These are phyloP conservation scores for Acronicta alni DNA, from an alignment of 2,888 invertebrate species.

Conservation along the genomic window DNA sequence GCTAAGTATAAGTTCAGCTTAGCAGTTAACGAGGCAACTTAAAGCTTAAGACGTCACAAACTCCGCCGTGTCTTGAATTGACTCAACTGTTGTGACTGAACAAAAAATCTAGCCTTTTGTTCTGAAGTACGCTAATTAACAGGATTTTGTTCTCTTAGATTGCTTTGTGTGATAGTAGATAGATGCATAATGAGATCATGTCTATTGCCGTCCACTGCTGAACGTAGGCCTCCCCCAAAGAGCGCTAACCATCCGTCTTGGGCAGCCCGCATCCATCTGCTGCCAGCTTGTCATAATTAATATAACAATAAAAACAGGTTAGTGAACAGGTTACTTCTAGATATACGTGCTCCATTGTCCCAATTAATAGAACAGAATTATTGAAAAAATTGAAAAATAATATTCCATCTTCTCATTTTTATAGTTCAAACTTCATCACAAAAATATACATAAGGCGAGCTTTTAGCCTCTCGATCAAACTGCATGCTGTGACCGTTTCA, in stretches of 20 bases:
- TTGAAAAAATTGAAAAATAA: no score
- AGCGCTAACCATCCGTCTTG: no score
- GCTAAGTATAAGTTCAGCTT: slow-evolving; percentile 29
- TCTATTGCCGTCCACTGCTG: no score
- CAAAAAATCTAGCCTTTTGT: slow-evolving; percentile 18
- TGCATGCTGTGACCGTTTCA: slow-evolving; percentile 54
- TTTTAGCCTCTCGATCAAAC: slow-evolving; percentile 54
- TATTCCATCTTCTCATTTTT: no score
- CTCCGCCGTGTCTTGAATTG: slow-evolving; percentile 9
- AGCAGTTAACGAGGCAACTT: slow-evolving; percentile 34
- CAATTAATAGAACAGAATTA: no score
- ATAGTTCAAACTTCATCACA: slow-evolving; percentile 17
- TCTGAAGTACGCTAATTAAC: slow-evolving; percentile 2
- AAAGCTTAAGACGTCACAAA: slow-evolving; percentile 30
- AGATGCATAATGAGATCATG: no score
- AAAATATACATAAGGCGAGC: slow-evolving; percentile 27
- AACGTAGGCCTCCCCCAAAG: no score
- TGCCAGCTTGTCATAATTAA: no score
- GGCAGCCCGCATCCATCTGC: no score
- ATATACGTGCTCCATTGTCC: no score
- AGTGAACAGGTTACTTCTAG: no score
- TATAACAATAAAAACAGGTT: no score
- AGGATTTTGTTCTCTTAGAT: slow-evolving; percentile 6
- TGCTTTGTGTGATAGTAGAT: neutral
- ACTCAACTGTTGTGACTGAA: slow-evolving; percentile 14